These are phyloP conservation scores for Oxyura jamaicensis DNA, from an alignment of 2,113 vertebrate genomes.

Conservation along the genomic window DNA sequence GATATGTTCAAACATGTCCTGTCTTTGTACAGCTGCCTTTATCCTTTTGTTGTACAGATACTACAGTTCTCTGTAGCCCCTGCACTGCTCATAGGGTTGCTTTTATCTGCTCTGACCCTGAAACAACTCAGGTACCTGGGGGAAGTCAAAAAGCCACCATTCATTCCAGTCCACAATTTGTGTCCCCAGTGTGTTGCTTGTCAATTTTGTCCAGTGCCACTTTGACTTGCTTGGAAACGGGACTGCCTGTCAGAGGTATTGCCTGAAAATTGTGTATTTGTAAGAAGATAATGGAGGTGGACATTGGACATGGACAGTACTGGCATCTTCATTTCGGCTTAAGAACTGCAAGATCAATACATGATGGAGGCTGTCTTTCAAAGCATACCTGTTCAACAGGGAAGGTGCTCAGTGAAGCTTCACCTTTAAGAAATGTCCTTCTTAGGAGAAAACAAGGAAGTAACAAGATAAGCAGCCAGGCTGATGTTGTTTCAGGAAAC, in stretches of 20 bases:
- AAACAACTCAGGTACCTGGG: not conserved
- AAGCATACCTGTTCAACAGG: not conserved
- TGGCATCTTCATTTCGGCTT: not conserved
- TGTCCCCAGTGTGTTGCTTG: accelerated
- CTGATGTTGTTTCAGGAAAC: not conserved
- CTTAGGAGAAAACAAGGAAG: not conserved
- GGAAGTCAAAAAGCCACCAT: not conserved
- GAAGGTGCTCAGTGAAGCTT: not conserved
- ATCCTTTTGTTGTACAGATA: not conserved
- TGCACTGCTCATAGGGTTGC: not conserved
- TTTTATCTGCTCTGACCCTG: not conserved
- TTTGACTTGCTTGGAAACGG: not conserved
- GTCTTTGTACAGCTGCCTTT: not conserved
- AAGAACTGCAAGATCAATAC: not conserved
- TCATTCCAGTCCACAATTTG: not conserved
- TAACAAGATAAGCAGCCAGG: not conserved
- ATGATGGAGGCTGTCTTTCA: not conserved
- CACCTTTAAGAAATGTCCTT: not conserved
- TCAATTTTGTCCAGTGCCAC: not conserved
- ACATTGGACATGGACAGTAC: not conserved
- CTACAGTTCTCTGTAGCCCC: not conserved
- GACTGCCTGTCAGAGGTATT: not conserved
- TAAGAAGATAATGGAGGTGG: not conserved
- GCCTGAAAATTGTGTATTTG: not conserved
- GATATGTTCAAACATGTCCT: not conserved